Conservation (phyloP, 2,888 invertebrate species). For the Palloptera scutellata region DNA sequence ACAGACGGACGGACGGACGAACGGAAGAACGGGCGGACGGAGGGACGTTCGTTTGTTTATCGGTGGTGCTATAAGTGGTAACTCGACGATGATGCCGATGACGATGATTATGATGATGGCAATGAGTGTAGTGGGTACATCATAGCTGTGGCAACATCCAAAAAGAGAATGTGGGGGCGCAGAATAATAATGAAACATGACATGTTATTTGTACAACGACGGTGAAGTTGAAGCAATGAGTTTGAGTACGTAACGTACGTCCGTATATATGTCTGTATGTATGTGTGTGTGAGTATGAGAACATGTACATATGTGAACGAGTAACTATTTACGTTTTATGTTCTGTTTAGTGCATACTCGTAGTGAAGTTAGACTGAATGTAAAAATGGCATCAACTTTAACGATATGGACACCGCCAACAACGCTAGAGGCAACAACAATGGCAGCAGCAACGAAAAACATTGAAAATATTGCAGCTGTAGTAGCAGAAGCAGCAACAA, state of each 20-base stretch:
- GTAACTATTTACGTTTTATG: too few species aligned
- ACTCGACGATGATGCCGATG: conserved; percentile 29
- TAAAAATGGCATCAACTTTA: too few species aligned
- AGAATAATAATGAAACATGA: conserved; percentile 55
- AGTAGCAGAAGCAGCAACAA: conserved; percentile 10
- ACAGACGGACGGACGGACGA: conserved; percentile 6
- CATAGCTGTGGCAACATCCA: background rate
- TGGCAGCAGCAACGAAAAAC: conserved; percentile 15
- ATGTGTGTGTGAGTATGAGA: background rate
- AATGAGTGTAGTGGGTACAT: conserved; percentile 1
- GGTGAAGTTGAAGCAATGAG: conserved; percentile 16
- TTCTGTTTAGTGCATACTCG: too few species aligned
- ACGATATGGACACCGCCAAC: conserved; percentile 11
- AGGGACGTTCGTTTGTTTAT: conserved; percentile 33
- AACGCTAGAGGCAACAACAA: conserved; percentile 8
- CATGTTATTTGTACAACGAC: conserved; percentile 56
- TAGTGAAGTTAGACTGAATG: too few species aligned
- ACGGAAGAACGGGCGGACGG: conserved; percentile 25
- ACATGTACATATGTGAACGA: background rate
- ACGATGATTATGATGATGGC: conserved; percentile 9
- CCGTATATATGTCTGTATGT: background rate
- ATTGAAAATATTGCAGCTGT: conserved; percentile 4
- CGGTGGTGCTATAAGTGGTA: conserved; percentile 31
- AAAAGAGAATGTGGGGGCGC: conserved; percentile 25
- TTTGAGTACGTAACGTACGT: background rate